Base-by-base conservation (phyloP, 2,113 vertebrate genomes). In the Silurus glanis region DNA sequence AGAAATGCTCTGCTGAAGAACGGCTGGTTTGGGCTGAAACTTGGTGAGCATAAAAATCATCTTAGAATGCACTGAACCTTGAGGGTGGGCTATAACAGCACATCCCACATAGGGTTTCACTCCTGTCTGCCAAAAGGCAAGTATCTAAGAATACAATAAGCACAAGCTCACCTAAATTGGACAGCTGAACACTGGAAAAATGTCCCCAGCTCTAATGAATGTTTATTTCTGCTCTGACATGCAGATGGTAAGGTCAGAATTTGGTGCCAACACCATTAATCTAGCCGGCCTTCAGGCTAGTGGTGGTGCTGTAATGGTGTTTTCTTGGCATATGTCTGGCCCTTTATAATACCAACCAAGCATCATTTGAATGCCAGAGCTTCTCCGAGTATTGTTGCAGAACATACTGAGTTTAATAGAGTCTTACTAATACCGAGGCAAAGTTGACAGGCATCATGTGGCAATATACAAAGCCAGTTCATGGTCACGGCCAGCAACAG, bases 401-500 rank as follows among this genome's bases (percentile, higher is more conserved):
- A 45, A 62, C 59, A 49, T 47, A 49, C 80, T 66, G 62, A 47
- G 14, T 85, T 83, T 67, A 89, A 85, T 78, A 85, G 80, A 89
- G 80, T 66, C 72, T 28, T 83, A 72, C 82, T 74, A 69, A 59
- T 72, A 47, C 3, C 13, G 80, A 75, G 23, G 85, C 56, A 67
- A 47, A 76, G 66, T 58, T 89, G 51, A 83, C 76, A 84, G 84
- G 82, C 62, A 62, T 78, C 88, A 83, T 86, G 88, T 87, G 80
- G 85, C 84, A 86, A 75, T 84, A 78, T 80, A 84, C 66, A 23
- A 82, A 61, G 83, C 56, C 82, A 79, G 85, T 85, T 88, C 87
- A 85, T 81, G 83, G 85, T 82, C 88, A 89, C 23, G 85, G 87
- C 85, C 80, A 81, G 71, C 53, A 85, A 87, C 79, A 85, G 80